These are phyloP conservation scores for Sussaba pulchella DNA, from an alignment of 2,888 invertebrate species.

Conservation along the genomic window DNA sequence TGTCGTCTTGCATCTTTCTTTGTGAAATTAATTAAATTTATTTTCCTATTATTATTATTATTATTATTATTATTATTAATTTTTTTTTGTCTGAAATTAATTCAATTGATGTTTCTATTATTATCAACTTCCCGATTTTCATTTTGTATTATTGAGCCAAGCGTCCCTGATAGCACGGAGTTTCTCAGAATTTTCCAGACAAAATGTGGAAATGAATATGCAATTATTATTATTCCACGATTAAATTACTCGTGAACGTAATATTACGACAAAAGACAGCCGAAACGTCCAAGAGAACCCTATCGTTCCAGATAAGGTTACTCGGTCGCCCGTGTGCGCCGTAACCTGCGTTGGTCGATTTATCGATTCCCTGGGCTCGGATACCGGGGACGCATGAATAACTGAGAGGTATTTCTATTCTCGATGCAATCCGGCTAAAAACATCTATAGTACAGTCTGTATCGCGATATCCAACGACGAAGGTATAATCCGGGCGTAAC, in stretches of 20 bases:
- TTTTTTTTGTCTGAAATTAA: no score
- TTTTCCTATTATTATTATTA: no score
- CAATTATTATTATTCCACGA: conserved; percentile 30
- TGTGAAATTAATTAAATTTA: no score
- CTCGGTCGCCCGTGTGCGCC: conserved; percentile 66
- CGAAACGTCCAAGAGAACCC: conserved; percentile 15
- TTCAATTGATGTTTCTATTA: not conserved
- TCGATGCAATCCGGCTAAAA: conserved; percentile 65
- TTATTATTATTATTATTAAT: no score
- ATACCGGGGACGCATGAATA: conserved; percentile 81
- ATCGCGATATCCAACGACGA: conserved; percentile 20
- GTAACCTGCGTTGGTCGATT: conserved; percentile 75
- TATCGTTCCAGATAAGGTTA: conserved; percentile 71
- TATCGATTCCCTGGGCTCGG: conserved; percentile 80
- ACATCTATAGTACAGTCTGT: conserved; percentile 55
- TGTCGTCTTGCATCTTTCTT: no score
- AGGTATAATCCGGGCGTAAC: not conserved
- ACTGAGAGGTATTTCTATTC: conserved; percentile 80
- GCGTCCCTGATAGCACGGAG: no score
- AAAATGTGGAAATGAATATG: not conserved
- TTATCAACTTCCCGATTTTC: not conserved
- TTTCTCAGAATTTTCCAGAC: not conserved
- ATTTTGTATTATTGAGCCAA: not conserved
- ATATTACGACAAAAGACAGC: not conserved
- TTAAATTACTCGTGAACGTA: not conserved